phyloP scores from a whole-genome alignment of 2,797 vertebrate species.

The Anas capensis region DNA sequence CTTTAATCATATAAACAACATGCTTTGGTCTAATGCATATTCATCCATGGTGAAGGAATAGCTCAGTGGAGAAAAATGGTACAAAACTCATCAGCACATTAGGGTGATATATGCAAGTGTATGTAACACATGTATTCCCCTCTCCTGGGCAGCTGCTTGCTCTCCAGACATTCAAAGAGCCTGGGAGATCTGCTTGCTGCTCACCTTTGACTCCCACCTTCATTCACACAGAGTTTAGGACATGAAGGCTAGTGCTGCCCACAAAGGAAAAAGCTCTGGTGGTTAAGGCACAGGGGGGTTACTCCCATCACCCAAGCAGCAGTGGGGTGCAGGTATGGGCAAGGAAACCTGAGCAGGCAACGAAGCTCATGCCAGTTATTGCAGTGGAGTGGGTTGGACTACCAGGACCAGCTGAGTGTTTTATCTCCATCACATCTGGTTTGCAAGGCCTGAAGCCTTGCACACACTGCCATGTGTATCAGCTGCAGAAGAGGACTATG shows the following conservation, averaged over 20 bases:
- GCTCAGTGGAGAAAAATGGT: not conserved
- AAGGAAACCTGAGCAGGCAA: not conserved
- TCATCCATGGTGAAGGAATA: not conserved
- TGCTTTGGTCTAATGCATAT: not conserved
- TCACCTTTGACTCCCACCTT: not conserved
- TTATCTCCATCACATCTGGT: not conserved
- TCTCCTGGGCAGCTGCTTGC: not conserved
- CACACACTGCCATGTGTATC: rapidly evolving
- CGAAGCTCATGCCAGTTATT: not conserved
- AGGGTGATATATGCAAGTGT: rapidly evolving
- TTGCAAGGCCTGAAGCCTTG: rapidly evolving
- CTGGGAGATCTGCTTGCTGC: not conserved
- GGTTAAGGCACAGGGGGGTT: rapidly evolving
- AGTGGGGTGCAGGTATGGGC: rapidly evolving
- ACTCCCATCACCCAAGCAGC: rapidly evolving
- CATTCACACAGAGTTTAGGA: not conserved
- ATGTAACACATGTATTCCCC: not conserved
- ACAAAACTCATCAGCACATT: not conserved
- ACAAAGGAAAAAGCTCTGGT: not conserved
- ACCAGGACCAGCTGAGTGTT: rapidly evolving
- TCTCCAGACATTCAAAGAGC: not conserved
- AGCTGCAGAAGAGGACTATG: rapidly evolving
- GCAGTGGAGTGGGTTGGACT: rapidly evolving
- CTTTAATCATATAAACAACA: constrained; percentile 11
- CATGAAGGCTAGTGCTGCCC: rapidly evolving